phyloP scores from a whole-genome alignment of 92 coral and sea anemone genomes.

The Heteractis magnifica region DNA sequence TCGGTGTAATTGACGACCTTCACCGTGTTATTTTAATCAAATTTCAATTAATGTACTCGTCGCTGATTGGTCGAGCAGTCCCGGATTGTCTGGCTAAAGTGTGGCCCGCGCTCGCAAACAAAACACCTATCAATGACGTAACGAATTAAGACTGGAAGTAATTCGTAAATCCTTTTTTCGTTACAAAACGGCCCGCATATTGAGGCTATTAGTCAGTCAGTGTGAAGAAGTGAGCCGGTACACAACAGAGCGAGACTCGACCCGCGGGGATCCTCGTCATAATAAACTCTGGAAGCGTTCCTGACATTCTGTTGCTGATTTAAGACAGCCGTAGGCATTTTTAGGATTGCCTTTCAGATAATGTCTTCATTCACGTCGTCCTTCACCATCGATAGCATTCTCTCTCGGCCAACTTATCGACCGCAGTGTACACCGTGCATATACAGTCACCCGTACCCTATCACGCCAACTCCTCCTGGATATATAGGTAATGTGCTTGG shows the following conservation, averaged over 20 bases:
- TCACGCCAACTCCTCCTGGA: conserved; percentile 75
- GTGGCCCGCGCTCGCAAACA: conserved; percentile 66
- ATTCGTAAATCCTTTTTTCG: conserved; percentile 99
- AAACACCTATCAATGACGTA: conserved; percentile 86
- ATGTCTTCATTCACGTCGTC: conserved; percentile 90
- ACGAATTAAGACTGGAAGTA: conserved; percentile 97
- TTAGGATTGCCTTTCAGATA: conserved; percentile 38
- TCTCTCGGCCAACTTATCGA: conserved; percentile 90
- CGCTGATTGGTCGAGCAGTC: conserved; percentile 60
- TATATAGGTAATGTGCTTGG: conserved; percentile 62
- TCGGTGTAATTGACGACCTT: conserved; percentile 67
- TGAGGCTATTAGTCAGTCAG: conserved; percentile 77
- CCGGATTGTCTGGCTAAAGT: conserved; percentile 72
- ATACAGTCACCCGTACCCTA: conserved; percentile 78
- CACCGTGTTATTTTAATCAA: conserved; percentile 87
- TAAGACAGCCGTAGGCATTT: conserved; percentile 23
- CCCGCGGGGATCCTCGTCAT: conserved; percentile 7
- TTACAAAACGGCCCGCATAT: conserved; percentile 88
- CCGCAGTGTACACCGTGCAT: conserved; percentile 74
- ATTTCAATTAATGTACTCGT: conserved; percentile 60
- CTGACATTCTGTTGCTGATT: conserved; percentile 1
- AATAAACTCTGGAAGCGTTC: conserved; percentile 23
- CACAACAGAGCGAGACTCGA: conserved; percentile 14
- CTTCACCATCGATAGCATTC: conserved; percentile 94
- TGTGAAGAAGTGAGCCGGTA: conserved; percentile 57